These are phyloP conservation scores for Erythrolamprus reginae DNA, from an alignment of 2,113 vertebrate genomes.

Conservation along the genomic window DNA sequence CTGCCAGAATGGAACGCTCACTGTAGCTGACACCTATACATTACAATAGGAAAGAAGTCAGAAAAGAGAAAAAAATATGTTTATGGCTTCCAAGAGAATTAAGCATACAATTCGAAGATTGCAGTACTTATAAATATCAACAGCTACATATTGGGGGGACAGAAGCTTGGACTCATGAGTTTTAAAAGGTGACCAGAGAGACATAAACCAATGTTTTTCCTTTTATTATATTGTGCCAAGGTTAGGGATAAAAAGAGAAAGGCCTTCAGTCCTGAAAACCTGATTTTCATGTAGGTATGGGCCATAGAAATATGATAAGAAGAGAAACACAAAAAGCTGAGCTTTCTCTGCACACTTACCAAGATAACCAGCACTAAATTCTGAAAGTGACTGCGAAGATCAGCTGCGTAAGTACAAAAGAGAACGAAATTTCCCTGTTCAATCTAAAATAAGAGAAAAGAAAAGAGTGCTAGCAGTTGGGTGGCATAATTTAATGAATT, in stretches of 20 bases:
- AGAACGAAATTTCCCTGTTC: slow-evolving; percentile 94
- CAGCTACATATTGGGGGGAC: not conserved
- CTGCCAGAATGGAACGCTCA: slow-evolving; percentile 92
- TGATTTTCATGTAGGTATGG: not conserved
- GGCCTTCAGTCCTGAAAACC: not conserved
- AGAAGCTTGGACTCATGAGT: not conserved
- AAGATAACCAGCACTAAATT: slow-evolving; percentile 90
- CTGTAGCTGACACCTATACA: slow-evolving; percentile 81
- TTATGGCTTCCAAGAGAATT: not conserved
- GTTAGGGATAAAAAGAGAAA: not conserved
- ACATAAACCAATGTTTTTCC: not conserved
- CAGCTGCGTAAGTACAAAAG: slow-evolving; percentile 88
- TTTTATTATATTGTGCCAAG: not conserved
- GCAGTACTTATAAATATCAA: not conserved
- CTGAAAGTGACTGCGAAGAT: slow-evolving; percentile 86
- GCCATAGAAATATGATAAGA: not conserved
- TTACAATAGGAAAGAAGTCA: not conserved
- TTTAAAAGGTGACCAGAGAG: not conserved
- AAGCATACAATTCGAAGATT: not conserved
- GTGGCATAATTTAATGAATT: not conserved
- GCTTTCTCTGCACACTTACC: slow-evolving; percentile 72
- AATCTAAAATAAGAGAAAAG: slow-evolving; percentile 70
- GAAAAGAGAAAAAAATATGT: not conserved
- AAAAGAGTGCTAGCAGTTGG: not conserved
- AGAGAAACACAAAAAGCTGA: not conserved